phyloP scores from a whole-genome alignment of 2,888 invertebrate genomes.

The Mamestra brassicae region DNA sequence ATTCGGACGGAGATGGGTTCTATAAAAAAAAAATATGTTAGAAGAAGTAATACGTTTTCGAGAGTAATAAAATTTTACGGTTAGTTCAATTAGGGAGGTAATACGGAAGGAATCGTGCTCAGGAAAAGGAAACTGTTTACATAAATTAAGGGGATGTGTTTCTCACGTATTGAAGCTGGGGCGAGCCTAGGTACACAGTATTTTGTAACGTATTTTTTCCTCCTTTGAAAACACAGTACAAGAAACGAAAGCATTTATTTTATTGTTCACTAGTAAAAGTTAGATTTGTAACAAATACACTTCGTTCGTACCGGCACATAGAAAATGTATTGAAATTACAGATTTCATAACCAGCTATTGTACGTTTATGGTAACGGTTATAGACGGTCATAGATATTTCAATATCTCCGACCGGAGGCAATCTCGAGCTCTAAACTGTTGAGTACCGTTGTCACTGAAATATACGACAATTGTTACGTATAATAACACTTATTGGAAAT shows the following conservation, averaged over 20 bases:
- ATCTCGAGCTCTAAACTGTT: constrained; percentile 29
- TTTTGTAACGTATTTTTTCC: constrained; percentile 30
- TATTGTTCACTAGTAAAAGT: constrained; percentile 16
- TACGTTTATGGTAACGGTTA: constrained; percentile 39
- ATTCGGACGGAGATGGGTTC: constrained; percentile 95
- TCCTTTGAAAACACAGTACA: not conserved
- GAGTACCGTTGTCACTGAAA: constrained; percentile 18
- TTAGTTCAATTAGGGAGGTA: constrained; percentile 61
- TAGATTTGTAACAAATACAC: constrained; percentile 11
- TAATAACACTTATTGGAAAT: constrained; percentile 30
- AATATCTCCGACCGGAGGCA: constrained; percentile 45
- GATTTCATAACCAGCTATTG: constrained; percentile 35
- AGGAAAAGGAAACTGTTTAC: constrained; percentile 59
- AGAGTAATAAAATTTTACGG: constrained; percentile 60
- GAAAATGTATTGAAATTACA: constrained; percentile 11
- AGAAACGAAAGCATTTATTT: constrained; percentile 23
- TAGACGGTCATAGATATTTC: constrained; percentile 29
- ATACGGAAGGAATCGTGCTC: constrained; percentile 54
- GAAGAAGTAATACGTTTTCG: constrained; percentile 45
- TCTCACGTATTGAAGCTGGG: constrained; percentile 29
- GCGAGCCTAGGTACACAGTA: not conserved
- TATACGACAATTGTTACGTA: constrained; percentile 24
- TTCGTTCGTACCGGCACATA: not conserved
- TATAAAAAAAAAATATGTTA: constrained; percentile 74
- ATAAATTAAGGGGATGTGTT: constrained; percentile 63